These are phyloP conservation scores for Ephestia elutella DNA, from an alignment of 1,140 invertebrate species.

Conservation along the genomic window DNA sequence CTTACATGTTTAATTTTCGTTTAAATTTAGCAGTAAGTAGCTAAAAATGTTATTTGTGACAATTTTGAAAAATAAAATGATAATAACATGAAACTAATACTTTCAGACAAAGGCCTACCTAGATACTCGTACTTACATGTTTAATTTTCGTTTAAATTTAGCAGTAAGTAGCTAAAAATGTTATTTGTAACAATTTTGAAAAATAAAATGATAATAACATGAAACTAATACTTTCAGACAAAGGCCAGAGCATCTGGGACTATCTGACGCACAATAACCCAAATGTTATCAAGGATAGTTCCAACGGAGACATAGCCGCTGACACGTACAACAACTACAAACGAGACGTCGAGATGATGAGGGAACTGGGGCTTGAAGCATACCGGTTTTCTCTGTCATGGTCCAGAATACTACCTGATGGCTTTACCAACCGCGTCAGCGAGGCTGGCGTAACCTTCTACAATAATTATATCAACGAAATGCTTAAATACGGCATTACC, in stretches of 20 bases:
- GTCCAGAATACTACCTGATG: constrained; percentile 76
- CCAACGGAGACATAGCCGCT: constrained; percentile 31
- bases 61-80: too few relatives aligned
- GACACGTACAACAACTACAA: constrained; percentile 32
- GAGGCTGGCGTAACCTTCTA: constrained; percentile 74
- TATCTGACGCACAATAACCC: constrained; percentile 17
- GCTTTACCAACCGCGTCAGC: constrained; percentile 70
- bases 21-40: too few relatives aligned
- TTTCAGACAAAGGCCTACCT: too few relatives aligned
- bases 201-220: too few relatives aligned
- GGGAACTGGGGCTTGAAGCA: constrained; percentile 28
- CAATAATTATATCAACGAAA: constrained; percentile 75
- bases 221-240: constrained; percentile 47
- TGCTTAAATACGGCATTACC: constrained; percentile 56
- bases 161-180: too few relatives aligned
- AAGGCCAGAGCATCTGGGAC: constrained; percentile 71
- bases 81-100: too few relatives aligned
- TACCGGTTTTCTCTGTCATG: constrained; percentile 79
- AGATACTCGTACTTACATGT: too few relatives aligned
- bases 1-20: too few relatives aligned
- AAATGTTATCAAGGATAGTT: constrained; percentile 23
- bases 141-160: too few relatives aligned
- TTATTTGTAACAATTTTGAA: too few relatives aligned
- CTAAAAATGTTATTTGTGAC: too few relatives aligned
- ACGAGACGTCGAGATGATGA: constrained; percentile 34